Evolutionary conservation across 2,113 vertebrate genomes (phyloP).

Genomic region (Anas platyrhynchos): DNA sequence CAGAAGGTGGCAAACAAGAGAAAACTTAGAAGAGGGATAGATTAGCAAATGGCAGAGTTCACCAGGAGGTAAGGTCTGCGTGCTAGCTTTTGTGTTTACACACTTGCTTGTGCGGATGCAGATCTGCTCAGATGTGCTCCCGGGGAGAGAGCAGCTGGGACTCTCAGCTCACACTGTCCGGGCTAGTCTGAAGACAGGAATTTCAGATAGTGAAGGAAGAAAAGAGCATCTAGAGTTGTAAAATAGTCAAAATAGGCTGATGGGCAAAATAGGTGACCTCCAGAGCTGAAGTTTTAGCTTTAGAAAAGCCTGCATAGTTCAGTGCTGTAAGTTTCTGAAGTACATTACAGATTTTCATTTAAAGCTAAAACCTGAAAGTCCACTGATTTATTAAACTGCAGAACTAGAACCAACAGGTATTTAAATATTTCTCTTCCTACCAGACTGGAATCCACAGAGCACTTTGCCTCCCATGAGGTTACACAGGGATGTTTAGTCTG

Average conservation of each 20-base stretch:
- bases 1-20: not conserved
- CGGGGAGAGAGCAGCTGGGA: not conserved
- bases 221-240: not conserved
- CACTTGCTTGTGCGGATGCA: not conserved
- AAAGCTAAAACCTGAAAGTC: not conserved
- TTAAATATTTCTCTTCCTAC: not conserved
- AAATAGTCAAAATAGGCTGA: not conserved
- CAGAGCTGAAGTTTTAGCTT: not conserved
- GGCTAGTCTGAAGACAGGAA: not conserved
- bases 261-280: not conserved
- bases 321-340: not conserved
- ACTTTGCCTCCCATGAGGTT: not conserved
- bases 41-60: slow-evolving; percentile 31
- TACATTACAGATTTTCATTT: not conserved
- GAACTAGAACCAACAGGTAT: not conserved
- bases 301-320: fast-evolving
- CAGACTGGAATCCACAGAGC: not conserved
- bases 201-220: not conserved
- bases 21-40: not conserved
- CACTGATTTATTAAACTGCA: not conserved
- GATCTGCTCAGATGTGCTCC: not conserved
- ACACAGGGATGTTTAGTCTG: not conserved
- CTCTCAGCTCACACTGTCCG: not conserved
- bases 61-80: not conserved
- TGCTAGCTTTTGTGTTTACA: not conserved